Conservation (phyloP, 2,797 vertebrate species). For the Rhinophrynus dorsalis region DNA sequence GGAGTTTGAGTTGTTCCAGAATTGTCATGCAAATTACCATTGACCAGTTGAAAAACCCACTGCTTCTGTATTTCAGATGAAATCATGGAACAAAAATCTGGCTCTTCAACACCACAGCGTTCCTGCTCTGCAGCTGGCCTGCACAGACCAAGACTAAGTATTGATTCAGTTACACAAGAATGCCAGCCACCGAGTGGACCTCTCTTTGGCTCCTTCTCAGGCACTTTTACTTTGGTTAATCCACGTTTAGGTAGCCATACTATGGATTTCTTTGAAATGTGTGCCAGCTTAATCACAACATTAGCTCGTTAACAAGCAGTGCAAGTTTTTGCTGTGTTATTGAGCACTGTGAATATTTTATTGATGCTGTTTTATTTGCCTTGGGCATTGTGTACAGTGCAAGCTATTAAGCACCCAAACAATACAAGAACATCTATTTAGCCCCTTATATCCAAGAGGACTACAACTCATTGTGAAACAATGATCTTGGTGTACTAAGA, state of each 20-base stretch:
- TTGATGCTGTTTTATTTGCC: neutral
- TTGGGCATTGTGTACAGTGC: conserved; percentile 2
- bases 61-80: conserved; percentile 84
- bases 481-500: too few relatives aligned
- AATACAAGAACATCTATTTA: too few relatives aligned
- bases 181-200: conserved; percentile 79
- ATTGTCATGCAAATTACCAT: too few relatives aligned
- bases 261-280: conserved; percentile 99
- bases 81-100: conserved; percentile 85
- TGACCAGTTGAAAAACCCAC: too few relatives aligned
- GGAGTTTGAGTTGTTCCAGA: too few relatives aligned
- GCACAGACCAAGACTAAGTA: conserved; percentile 86
- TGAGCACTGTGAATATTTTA: conserved; percentile 48
- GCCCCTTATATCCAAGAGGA: too few relatives aligned
- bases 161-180: conserved; percentile 76
- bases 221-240: conserved; percentile 69
- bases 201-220: conserved; percentile 80
- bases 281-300: conserved; percentile 94
- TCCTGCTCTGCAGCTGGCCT: conserved; percentile 87
- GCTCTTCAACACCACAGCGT: conserved; percentile 91
- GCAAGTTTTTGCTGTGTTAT: neutral
- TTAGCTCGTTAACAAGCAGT: conserved; percentile 81
- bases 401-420: neutral
- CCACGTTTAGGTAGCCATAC: conserved; percentile 93
- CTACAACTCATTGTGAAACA: too few relatives aligned